Conservation (phyloP, 2,797 vertebrate species). For the Rhinatrema bivittatum region DNA sequence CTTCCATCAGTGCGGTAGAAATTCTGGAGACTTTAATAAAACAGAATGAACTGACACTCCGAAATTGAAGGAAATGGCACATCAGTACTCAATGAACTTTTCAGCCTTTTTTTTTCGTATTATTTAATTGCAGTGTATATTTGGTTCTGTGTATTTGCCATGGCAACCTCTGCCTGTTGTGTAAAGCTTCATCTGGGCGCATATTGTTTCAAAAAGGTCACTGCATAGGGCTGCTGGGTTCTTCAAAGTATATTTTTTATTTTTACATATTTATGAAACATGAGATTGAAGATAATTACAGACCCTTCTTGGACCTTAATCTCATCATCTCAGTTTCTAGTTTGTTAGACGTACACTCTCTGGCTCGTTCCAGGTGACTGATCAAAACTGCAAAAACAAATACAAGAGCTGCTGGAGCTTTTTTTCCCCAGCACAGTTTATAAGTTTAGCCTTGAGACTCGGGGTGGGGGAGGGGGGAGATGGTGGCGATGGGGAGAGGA, state of each 20-base stretch:
- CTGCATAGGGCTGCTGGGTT: slow-evolving; percentile 19
- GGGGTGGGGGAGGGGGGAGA: too few relatives aligned
- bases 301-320: neutral
- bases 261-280: neutral
- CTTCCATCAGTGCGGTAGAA: neutral
- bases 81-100: neutral
- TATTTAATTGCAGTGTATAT: slow-evolving; percentile 13
- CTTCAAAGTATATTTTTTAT: neutral
- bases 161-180: slow-evolving; percentile 40
- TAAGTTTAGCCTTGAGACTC: too few relatives aligned
- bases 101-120: neutral
- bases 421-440: neutral
- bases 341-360: accelerated
- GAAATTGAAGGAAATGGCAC: accelerated
- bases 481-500: too few relatives aligned
- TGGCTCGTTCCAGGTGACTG: neutral
- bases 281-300: slow-evolving; percentile 2
- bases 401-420: neutral
- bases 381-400: neutral
- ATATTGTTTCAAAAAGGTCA: slow-evolving; percentile 37
- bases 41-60: accelerated
- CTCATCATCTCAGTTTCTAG: accelerated
- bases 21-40: neutral
- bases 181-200: slow-evolving; percentile 17
- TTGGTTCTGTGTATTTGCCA: slow-evolving; percentile 29